Conservation (phyloP, 1,140 invertebrate genomes). For the Adoxophyes honmai region DNA sequence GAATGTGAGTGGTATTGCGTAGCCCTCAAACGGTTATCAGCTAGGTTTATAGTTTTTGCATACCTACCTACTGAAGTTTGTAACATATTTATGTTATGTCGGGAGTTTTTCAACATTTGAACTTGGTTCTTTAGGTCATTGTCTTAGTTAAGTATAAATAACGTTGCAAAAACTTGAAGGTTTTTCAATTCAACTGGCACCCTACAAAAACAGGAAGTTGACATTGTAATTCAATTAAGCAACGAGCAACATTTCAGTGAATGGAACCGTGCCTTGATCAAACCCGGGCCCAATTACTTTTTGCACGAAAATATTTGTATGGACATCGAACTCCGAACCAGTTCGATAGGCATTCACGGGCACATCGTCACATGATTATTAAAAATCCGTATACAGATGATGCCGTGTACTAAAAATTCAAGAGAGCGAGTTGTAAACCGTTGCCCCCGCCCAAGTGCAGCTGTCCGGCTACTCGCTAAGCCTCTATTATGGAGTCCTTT, state of each 20-base stretch:
- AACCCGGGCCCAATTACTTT: constrained; percentile 5
- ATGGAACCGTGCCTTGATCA: constrained; percentile 4
- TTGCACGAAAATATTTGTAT: constrained; percentile 12
- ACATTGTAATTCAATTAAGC: constrained; percentile 11
- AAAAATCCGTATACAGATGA: constrained; percentile 13
- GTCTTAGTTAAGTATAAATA: no score
- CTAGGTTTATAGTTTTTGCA: no score
- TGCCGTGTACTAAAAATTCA: constrained; percentile 45
- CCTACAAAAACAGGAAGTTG: not conserved
- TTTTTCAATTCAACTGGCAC: not conserved
- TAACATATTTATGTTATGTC: no score
- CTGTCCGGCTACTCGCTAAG: constrained; percentile 46
- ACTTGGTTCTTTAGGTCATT: no score
- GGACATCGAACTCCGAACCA: constrained; percentile 14
- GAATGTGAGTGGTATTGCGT: no score
- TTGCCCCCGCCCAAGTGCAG: constrained; percentile 51
- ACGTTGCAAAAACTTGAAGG: no score
- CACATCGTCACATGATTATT: constrained; percentile 13
- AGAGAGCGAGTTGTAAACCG: constrained; percentile 31
- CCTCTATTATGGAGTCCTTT: constrained; percentile 48
- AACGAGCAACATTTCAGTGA: constrained; percentile 9
- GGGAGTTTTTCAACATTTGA: no score
- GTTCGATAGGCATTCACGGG: constrained; percentile 13
- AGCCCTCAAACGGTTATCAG: no score
- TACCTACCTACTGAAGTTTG: no score